These are phyloP conservation scores for Aleadryas rufinucha DNA, from an alignment of 2,113 vertebrate species.

Conservation along the genomic window DNA sequence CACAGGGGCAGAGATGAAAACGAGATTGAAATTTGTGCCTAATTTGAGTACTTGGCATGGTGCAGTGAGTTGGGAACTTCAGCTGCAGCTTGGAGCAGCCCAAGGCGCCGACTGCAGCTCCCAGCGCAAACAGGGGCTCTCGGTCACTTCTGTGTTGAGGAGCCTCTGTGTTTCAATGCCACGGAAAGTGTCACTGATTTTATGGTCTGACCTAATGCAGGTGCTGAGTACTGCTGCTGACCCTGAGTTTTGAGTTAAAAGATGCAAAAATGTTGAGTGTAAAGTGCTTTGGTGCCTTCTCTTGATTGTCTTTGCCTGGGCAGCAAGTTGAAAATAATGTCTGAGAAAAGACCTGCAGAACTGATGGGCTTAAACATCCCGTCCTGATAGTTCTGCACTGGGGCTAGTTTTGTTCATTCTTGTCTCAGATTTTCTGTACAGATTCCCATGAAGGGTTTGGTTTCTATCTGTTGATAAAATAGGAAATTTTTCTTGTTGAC, in stretches of 20 bases:
- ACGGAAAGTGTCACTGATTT: background rate
- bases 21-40: background rate
- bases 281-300: background rate
- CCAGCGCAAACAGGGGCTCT: fast-evolving
- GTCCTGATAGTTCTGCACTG: background rate
- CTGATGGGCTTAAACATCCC: background rate
- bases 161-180: background rate
- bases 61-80: background rate
- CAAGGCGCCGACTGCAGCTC: fast-evolving
- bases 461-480: background rate
- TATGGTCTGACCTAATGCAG: background rate
- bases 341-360: background rate
- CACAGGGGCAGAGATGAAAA: background rate
- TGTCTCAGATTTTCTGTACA: background rate
- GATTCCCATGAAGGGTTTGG: background rate
- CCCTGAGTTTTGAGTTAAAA: background rate
- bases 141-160: background rate
- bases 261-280: background rate
- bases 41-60: fast-evolving
- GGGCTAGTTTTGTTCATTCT: background rate
- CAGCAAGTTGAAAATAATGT: background rate
- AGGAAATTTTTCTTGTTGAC: background rate
- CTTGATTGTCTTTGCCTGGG: background rate
- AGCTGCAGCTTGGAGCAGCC: background rate
- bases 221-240: background rate